phyloP scores from a whole-genome alignment of 92 coral and sea anemone genomes.

The Epizoanthus stellaris region DNA sequence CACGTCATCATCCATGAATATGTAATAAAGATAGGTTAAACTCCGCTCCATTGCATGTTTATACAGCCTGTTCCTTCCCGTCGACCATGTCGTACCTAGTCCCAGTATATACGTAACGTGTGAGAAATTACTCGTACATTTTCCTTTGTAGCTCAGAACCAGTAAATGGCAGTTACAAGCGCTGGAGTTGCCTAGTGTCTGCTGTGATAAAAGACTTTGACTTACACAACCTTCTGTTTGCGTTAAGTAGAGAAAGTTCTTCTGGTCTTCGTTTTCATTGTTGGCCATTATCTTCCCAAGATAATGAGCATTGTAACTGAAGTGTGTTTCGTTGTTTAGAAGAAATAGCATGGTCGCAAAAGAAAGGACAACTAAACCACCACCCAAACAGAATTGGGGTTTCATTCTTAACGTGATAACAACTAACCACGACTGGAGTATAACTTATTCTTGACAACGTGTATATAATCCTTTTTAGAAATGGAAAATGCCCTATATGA shows the following conservation, averaged over 20 bases:
- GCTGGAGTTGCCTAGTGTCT: slow-evolving; percentile 50
- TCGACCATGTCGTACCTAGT: slow-evolving; percentile 39
- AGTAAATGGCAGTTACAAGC: slow-evolving; percentile 66
- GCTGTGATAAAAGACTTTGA: slow-evolving; percentile 14
- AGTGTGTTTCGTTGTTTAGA: no score
- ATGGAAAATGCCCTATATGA: no score
- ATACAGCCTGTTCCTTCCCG: slow-evolving; percentile 53
- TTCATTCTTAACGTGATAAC: no score
- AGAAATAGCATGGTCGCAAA: no score
- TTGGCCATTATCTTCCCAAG: background rate
- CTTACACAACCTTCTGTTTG: slow-evolving; percentile 66
- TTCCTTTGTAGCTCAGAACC: slow-evolving; percentile 55
- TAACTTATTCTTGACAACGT: no score
- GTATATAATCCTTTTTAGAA: no score
- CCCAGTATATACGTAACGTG: slow-evolving; percentile 53
- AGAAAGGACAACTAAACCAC: no score
- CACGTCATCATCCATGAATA: slow-evolving; percentile 54
- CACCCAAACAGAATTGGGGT: no score
- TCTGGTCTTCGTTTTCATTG: background rate
- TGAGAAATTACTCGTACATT: slow-evolving; percentile 30
- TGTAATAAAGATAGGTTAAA: slow-evolving; percentile 45
- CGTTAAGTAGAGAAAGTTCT: slow-evolving; percentile 53
- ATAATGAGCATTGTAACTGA: no score
- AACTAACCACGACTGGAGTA: no score
- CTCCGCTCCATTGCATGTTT: slow-evolving; percentile 18